Evolutionary conservation across 2,113 vertebrate genomes (phyloP), one percentile per base, ranked within the genome.

Genomic region (Chaetura pelagica): DNA sequence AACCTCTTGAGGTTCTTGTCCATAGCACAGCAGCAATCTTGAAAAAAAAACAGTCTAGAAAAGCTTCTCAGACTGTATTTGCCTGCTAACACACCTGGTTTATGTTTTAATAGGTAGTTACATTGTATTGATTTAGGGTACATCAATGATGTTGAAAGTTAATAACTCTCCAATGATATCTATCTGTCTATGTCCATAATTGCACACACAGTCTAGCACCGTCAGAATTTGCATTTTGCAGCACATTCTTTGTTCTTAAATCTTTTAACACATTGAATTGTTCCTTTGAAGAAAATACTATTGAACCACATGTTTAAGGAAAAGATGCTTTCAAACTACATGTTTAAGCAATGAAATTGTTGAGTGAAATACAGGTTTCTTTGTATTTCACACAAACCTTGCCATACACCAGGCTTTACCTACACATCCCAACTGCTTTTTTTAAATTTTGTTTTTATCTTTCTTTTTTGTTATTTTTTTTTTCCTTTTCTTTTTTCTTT

Each of bases 101-200:
- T 97, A 93, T 94, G 84, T 97, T 95, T 93, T 95, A 96, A 92
- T 96, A 90, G 90, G 72, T 91, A 87, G 87, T 94, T 93, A 87
- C 40, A 78, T 92, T 97, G 90, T 96, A 97, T 96, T 96, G 96
- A 96, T 96, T 96, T 92, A 96, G 88, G 80, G 92, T 84, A 94
- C 96, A 92, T 95, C 93, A 92, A 10, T 94, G 92, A 94, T 96
- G 94, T 87, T 96, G 93, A 89, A 96, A 96, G 96, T 96, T 96
- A 97, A 96, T 97, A 96, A 96, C 93, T 94, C 94, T 97, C 92
- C 95, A 94, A 97, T 96, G 96, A 93, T 96, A 96, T 95, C 96
- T 97, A 96, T 94, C 94, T 97, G 96, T 91, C 93, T 93, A 80
- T 87, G 59, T 94, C 58, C 93, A 92, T 95, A 96, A 94, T 97